A percentile compares a stretch with the other conserved stretches of the same genome.
Evolutionary conservation across 2,797 vertebrate genomes (phyloP).

Genomic region (Apodemus agrarius): DNA sequence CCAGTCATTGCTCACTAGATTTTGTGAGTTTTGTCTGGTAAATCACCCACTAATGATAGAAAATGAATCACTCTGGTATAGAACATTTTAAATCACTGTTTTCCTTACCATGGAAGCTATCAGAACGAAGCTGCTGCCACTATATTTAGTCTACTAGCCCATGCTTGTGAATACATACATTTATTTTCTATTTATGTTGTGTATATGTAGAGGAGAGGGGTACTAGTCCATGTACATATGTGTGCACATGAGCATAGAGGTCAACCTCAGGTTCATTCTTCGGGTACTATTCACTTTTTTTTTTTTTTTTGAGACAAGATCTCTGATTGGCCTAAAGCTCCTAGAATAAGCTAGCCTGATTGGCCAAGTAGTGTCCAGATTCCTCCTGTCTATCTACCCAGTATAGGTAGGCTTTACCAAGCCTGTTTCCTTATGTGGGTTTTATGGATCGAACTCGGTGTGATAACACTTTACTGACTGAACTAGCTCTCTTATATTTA

Average conservation of each 20-base stretch:
- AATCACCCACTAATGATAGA: constrained; percentile 50
- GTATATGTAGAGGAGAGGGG: background rate
- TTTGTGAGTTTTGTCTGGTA: constrained; percentile 31
- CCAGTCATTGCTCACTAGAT: constrained; percentile 19
- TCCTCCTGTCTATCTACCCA: background rate
- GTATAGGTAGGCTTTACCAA: no score
- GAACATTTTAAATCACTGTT: constrained; percentile 13
- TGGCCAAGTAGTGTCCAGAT: background rate
- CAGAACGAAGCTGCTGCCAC: background rate
- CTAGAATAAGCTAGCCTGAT: background rate
- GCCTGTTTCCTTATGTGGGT: background rate
- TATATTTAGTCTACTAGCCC: background rate
- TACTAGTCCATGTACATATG: background rate
- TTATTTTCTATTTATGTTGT: background rate
- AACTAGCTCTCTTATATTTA: background rate
- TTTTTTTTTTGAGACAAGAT: background rate
- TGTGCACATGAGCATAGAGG: background rate
- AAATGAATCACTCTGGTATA: constrained; percentile 16
- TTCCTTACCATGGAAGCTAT: background rate
- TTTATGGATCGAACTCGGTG: background rate
- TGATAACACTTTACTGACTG: background rate
- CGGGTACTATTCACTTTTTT: background rate
- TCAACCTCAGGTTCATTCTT: background rate
- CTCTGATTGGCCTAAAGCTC: background rate
- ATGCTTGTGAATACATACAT: background rate